Evolutionary conservation across 2,797 vertebrate species (phyloP).

Genomic region (Enteromius trimaculatus): DNA sequence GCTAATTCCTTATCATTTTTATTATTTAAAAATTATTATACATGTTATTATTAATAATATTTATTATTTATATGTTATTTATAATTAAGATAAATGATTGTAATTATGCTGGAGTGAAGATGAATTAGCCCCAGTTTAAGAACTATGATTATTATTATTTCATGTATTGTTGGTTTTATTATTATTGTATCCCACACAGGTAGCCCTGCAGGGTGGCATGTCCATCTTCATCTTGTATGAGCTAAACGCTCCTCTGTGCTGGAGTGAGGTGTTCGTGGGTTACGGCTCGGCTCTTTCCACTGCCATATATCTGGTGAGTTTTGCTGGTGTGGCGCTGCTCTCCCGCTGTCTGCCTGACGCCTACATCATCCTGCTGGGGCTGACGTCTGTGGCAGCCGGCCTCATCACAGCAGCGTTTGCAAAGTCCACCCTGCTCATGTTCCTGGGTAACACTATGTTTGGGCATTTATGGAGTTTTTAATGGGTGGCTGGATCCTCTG

Average conservation of each 20-base stretch:
- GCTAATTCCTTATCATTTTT: too few relatives aligned
- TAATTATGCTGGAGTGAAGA: too few relatives aligned
- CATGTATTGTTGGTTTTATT: background rate
- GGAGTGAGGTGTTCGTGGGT: constrained; percentile 84
- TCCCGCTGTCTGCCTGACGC: constrained; percentile 79
- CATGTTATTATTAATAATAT: too few relatives aligned
- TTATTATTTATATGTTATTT: too few relatives aligned
- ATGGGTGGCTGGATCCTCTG: background rate
- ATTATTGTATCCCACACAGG: constrained; percentile 20
- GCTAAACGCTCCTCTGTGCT: constrained; percentile 83
- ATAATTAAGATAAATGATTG: too few relatives aligned
- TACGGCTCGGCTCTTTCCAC: constrained; percentile 80
- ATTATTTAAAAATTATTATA: too few relatives aligned
- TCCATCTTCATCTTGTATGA: constrained; percentile 82
- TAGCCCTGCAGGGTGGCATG: constrained; percentile 70
- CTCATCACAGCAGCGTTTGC: constrained; percentile 78
- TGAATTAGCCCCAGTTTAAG: background rate
- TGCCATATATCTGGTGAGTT: constrained; percentile 78
- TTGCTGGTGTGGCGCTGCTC: constrained; percentile 79
- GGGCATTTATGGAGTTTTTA: background rate
- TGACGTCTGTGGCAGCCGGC: constrained; percentile 77
- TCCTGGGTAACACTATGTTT: constrained; percentile 78
- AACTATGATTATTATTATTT: background rate
- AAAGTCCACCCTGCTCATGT: constrained; percentile 82
- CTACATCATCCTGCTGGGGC: constrained; percentile 80